Evolutionary conservation across 2,113 vertebrate genomes (phyloP), one percentile per base, ranked within the genome.

Genomic region (Microcebus jonahi): DNA sequence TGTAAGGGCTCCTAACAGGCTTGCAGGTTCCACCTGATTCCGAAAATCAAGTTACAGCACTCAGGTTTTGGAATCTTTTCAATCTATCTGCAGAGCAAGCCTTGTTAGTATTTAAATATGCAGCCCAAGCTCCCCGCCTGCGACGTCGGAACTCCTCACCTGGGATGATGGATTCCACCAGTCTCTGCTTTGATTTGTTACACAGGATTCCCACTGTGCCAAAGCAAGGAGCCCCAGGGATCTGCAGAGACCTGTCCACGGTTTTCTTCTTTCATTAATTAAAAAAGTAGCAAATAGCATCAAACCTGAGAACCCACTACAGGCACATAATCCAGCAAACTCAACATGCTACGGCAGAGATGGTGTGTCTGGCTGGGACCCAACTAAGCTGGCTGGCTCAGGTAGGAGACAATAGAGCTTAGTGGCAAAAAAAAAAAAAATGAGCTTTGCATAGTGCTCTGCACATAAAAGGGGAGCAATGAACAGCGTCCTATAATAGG

Each of bases 211-310:
- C 86, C 2, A n/a, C 79, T 86, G 82, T 50, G 27, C 55, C 55
- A 57, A 75, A 59, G 68, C 73, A 13, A 71, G 45, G 34, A 67
- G 13, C 36, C 59, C 45, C 12, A 14, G 29, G 53, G 65, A 17
- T 36, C 45, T 42, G 31, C 34, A 59, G 45, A 18, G 45, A 75
- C 61, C 17, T 50, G 63, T 0, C 65, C 17, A 34, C 15, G n/a
- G 27, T n/a, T 88, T 84, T 70, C 42, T 85, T 91, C 45, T 67
- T 93, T 85, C n/a, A 76, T 53, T 89, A 71, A 94, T 91, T 83
- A 50, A 94, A 76, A 89, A 79, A 42, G 34, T 7, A 53, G n/a
- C 20, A 27, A 25, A 27, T 9, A 42, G n/a, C 20, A 63, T 17
- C 67, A 70, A 86, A 70, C 20, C 27, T 36, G 63, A 27, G 61